These are phyloP conservation scores for Myocastor coypus DNA, from an alignment of 2,113 vertebrate species.

Conservation along the genomic window DNA sequence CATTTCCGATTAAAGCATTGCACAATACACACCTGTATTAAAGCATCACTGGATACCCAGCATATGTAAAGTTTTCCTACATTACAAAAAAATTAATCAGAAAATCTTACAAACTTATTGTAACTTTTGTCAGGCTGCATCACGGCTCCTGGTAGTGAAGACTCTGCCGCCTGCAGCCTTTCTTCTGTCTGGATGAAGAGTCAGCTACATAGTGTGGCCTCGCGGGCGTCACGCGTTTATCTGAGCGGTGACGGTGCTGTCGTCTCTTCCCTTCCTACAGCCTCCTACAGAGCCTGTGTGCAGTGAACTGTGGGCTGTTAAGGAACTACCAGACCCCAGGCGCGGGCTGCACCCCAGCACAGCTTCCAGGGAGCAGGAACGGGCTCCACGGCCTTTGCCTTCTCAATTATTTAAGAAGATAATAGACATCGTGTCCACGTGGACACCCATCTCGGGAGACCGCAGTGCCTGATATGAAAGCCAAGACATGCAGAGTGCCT, in stretches of 20 bases:
- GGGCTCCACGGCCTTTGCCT: background rate
- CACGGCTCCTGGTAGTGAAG: background rate
- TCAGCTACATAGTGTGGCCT: background rate
- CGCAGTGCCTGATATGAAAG: no score
- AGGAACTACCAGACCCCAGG: background rate
- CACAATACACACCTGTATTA: background rate
- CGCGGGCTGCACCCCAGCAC: background rate
- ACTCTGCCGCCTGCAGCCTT: background rate
- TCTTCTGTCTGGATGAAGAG: background rate
- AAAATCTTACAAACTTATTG: background rate
- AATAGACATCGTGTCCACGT: background rate
- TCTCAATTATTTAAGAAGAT: background rate
- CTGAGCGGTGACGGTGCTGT: background rate
- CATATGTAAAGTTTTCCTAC: background rate
- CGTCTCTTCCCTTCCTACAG: no score
- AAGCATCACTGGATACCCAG: background rate
- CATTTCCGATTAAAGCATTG: background rate
- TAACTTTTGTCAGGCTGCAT: background rate
- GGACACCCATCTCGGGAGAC: background rate
- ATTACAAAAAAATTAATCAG: background rate
- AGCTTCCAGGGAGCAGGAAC: background rate
- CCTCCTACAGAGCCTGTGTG: background rate
- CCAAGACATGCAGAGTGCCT: background rate
- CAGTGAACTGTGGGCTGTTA: background rate
- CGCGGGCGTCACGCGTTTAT: background rate